phyloP scores from a whole-genome alignment of 2,113 vertebrate genomes.

The Megatriorchis doriae region DNA sequence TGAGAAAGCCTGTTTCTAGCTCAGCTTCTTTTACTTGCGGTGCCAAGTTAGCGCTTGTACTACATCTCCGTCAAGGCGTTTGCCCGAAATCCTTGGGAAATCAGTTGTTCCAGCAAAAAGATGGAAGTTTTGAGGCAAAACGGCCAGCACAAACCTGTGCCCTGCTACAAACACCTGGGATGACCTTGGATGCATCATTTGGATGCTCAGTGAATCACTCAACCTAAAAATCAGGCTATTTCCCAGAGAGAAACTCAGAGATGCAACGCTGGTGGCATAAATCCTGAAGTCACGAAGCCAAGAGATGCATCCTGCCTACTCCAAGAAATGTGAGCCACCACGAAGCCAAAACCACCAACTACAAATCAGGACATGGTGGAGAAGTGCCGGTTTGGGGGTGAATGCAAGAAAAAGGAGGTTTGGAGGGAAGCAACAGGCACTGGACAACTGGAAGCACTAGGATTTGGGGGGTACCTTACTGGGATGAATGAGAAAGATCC shows the following conservation, averaged over 20 bases:
- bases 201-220: neutral
- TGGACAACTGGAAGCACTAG: neutral
- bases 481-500: neutral
- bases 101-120: neutral
- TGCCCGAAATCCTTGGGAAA: neutral
- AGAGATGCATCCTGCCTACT: rapidly evolving
- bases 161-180: neutral
- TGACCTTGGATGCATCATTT: neutral
- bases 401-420: neutral
- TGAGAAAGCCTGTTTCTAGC: neutral
- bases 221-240: neutral
- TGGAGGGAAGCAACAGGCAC: neutral
- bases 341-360: rapidly evolving
- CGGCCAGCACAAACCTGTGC: rapidly evolving
- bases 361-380: neutral
- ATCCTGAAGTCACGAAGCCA: neutral
- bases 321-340: rapidly evolving
- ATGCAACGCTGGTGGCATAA: rapidly evolving
- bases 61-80: neutral
- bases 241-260: neutral
- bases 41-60: neutral
- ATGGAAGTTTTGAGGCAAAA: neutral
- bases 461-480: neutral
- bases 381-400: neutral
- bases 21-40: rapidly evolving